Percentiles rank a stretch among this genome's conserved stretches.
phyloP scores from a whole-genome alignment of 1,140 invertebrate genomes.

The Diorhabda elongata region DNA sequence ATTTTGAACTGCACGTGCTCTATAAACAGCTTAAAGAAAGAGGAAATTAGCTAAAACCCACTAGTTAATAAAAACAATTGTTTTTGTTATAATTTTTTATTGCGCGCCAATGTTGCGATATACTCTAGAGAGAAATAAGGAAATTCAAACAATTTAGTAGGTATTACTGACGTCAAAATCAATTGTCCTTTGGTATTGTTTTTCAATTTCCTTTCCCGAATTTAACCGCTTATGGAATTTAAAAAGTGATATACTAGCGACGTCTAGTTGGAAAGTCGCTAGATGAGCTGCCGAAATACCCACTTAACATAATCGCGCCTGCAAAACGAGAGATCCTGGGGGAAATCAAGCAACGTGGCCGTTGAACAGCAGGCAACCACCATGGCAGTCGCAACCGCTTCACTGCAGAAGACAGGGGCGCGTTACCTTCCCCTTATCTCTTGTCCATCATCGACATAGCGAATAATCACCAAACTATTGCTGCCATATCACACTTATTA shows the following conservation, averaged over 20 bases:
- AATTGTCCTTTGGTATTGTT: constrained; percentile 4
- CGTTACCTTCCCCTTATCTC: neutral
- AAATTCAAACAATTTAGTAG: neutral
- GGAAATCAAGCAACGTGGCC: constrained; percentile 41
- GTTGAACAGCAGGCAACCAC: constrained; percentile 16
- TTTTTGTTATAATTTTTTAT: too few species aligned
- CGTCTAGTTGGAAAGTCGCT: constrained; percentile 8
- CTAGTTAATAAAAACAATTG: too few species aligned
- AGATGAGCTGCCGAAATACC: constrained; percentile 43
- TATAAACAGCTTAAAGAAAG: too few species aligned
- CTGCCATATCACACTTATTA: too few species aligned
- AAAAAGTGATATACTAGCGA: constrained; percentile 18
- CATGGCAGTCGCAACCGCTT: constrained; percentile 15
- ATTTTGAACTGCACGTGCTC: too few species aligned
- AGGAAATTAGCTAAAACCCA: too few species aligned
- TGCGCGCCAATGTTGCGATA: too few species aligned
- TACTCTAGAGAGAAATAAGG: too few species aligned
- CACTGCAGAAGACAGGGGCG: constrained; percentile 13
- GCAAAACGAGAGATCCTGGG: constrained; percentile 42
- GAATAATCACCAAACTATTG: too few species aligned
- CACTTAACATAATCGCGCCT: constrained; percentile 46
- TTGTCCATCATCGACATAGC: too few species aligned
- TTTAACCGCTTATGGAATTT: neutral
- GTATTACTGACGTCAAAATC: neutral
- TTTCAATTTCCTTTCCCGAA: constrained; percentile 11